Conservation (phyloP, 1,140 invertebrate species). For the Drosophila bifasciata region DNA sequence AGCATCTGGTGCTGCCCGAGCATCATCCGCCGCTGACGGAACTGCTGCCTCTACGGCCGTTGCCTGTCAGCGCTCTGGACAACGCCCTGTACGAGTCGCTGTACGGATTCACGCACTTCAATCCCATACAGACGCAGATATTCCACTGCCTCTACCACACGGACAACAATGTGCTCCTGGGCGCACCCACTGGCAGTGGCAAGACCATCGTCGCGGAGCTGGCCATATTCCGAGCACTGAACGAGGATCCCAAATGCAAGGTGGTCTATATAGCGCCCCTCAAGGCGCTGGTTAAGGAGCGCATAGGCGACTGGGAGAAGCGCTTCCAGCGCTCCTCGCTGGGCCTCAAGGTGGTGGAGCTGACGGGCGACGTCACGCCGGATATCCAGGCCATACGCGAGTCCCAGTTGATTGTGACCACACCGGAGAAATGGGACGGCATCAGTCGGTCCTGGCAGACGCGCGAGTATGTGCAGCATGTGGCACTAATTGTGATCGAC, state of each 20-base stretch:
- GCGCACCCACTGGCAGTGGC: constrained; percentile 99
- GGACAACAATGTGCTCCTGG: constrained; percentile 96
- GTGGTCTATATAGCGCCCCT: constrained; percentile 99
- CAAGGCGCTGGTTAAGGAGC: constrained; percentile 98
- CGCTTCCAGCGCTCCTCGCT: constrained; percentile 90
- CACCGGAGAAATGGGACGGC: constrained; percentile 99
- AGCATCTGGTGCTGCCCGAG: constrained; percentile 96
- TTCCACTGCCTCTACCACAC: constrained; percentile 98
- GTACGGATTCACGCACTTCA: constrained; percentile 98
- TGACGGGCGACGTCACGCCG: constrained; percentile 98
- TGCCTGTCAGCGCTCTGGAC: constrained; percentile 93
- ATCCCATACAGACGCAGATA: constrained; percentile 99
- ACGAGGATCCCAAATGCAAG: constrained; percentile 92
- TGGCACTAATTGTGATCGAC: constrained; percentile 97
- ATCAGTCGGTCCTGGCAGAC: constrained; percentile 99
- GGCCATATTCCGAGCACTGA: constrained; percentile 97
- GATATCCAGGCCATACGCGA: constrained; percentile 93
- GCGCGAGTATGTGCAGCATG: constrained; percentile 96
- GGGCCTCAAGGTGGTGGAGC: constrained; percentile 95
- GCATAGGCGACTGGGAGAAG: constrained; percentile 98
- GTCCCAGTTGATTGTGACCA: constrained; percentile 98
- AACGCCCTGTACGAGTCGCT: constrained; percentile 91
- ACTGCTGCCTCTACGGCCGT: constrained; percentile 94
- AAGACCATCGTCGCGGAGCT: constrained; percentile 99
- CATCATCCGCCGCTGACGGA: constrained; percentile 97